Conservation (phyloP, 2,113 vertebrate genomes). For the Xiphophorus hellerii region DNA sequence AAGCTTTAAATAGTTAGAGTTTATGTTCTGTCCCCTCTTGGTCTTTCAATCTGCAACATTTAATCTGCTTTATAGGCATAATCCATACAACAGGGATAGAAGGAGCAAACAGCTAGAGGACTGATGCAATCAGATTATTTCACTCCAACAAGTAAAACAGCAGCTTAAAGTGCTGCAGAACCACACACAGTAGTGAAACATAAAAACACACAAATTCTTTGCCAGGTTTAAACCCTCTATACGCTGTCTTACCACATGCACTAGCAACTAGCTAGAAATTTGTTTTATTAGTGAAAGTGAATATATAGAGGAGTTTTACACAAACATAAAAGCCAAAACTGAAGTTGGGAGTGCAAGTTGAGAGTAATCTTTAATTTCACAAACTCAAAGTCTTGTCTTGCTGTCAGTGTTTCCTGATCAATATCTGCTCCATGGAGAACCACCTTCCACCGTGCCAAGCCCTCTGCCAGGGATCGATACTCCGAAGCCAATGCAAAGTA, state of each 20-base stretch:
- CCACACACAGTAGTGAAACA: not conserved
- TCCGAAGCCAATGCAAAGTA: slow-evolving; percentile 39
- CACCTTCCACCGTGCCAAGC: slow-evolving; percentile 37
- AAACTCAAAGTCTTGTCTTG: slow-evolving; percentile 2
- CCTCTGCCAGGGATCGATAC: slow-evolving; percentile 54
- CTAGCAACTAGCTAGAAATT: not conserved
- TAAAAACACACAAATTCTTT: not conserved
- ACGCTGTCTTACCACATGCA: not conserved
- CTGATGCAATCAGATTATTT: slow-evolving; percentile 50
- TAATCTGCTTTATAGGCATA: slow-evolving; percentile 33
- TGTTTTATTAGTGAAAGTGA: not conserved
- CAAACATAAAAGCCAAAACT: not conserved
- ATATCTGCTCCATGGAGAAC: slow-evolving; percentile 45
- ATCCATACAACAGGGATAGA: slow-evolving; percentile 27
- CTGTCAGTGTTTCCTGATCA: slow-evolving; percentile 26
- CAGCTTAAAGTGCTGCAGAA: slow-evolving; percentile 24
- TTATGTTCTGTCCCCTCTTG: slow-evolving; percentile 4
- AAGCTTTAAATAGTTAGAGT: not conserved
- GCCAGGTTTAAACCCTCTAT: slow-evolving; percentile 3
- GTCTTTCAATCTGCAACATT: slow-evolving; percentile 12
- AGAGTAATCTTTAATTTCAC: not conserved
- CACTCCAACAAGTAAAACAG: slow-evolving; percentile 40
- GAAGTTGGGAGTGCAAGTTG: not conserved
- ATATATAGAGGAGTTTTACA: not conserved
- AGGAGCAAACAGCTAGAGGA: slow-evolving; percentile 22